Base-by-base conservation (phyloP, 2,888 invertebrate species). In the Germaria angustata region DNA sequence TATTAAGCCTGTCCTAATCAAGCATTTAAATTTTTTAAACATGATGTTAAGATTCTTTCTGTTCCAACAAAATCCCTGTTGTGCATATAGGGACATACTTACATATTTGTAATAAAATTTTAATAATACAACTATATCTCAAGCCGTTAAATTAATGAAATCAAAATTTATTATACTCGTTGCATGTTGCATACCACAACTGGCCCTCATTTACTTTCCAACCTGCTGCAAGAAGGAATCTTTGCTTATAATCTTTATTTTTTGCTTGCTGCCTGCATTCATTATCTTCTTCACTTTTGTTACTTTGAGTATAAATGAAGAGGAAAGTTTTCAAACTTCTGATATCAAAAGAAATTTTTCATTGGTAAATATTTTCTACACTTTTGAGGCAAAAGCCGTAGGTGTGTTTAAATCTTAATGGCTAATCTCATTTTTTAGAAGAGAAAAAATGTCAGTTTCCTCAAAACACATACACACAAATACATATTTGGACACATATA, bases 131-230 rank as follows among this genome's bases (percentile, higher is more conserved):
- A n/a, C n/a, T n/a, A n/a, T n/a, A n/a, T n/a, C n/a, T 51, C 61
- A 53, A 46, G 28, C 24, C 20, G 34, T 61, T 24, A 53, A 69
- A 77, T 63, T 61, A 53, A 77, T 77, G 61, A 53, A 20, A 24
- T 39, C 6, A 32, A 24, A 13, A 32, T 59, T 36, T 41, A 9
- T 17, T 22, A 28, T 22, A 76, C 28, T 46, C 46, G 11, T 20
- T 24, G 22, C 2, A 17, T 41, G 36, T 72, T 66, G 72, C 57
- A 51, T 22, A 28, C 13, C 51, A 49, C 59, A 59, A 73, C 51
- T 66, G 44, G 72, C 66, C 72, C 72, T 72, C 79, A 73, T 51
- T 73, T 73, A 68, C 72, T 80, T 80, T 80, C 51, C 72, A 73
- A 73, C 59, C 66, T 66, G 79, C 59, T 53, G 24, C 20, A 80